A percentile compares a stretch with the other conserved stretches of the same genome.
These are phyloP conservation scores for Rhingia rostrata DNA, from an alignment of 2,888 invertebrate species.

Conservation along the genomic window DNA sequence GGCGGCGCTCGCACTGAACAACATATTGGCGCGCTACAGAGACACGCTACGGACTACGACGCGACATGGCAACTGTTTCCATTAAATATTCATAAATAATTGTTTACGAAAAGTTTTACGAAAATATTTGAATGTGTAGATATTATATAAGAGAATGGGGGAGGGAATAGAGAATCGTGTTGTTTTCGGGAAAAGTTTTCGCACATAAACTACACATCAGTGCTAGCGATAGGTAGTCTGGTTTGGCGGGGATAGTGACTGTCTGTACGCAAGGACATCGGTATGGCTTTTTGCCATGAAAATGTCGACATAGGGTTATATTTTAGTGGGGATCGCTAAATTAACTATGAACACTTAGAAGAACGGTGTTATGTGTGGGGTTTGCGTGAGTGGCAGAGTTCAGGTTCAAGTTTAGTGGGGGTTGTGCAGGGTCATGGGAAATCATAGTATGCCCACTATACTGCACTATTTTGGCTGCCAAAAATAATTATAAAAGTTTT, in stretches of 20 bases:
- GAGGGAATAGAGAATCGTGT: constrained; percentile 27
- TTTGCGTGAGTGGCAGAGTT: constrained; percentile 7
- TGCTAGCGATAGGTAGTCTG: not conserved
- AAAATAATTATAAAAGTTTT: not conserved
- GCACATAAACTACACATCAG: constrained; percentile 34
- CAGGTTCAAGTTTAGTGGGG: constrained; percentile 64
- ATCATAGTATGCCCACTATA: not conserved
- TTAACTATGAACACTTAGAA: constrained; percentile 3
- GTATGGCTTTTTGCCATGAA: constrained; percentile 61
- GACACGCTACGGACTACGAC: not conserved
- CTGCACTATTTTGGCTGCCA: not conserved
- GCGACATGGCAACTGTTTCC: constrained; percentile 5
- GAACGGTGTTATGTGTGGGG: not conserved
- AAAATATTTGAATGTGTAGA: constrained; percentile 33
- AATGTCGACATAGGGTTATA: constrained; percentile 24
- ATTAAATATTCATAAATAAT: constrained; percentile 71
- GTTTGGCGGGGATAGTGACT: not conserved
- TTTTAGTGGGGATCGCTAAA: constrained; percentile 28
- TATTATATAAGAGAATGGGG: not conserved
- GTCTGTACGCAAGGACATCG: constrained; percentile 6
- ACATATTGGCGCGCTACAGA: constrained; percentile 37
- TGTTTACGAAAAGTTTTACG: constrained; percentile 60
- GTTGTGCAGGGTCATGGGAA: constrained; percentile 24
- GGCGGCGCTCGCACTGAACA: constrained; percentile 38
- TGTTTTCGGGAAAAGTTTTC: constrained; percentile 45